Evolutionary conservation across 2,113 vertebrate genomes (phyloP), one percentile per base, ranked within the genome.

Genomic region (Emydura subglobosa): DNA sequence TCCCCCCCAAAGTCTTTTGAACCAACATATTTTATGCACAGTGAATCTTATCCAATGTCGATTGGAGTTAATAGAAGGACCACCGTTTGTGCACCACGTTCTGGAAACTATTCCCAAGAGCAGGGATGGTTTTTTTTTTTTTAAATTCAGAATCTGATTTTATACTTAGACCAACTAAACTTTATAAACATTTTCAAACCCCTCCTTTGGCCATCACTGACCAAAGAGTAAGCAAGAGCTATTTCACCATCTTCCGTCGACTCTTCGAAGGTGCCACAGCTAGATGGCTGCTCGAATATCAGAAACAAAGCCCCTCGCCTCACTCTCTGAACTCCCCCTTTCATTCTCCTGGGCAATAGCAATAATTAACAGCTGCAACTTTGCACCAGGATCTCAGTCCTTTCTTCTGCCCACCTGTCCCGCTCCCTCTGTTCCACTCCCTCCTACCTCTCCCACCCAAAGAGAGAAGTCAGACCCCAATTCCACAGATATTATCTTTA

Each of bases 51-150:
- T 90, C 53, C 53, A 68, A 78, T 91, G 57, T 47, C 92, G 55
- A 4, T 57, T 0, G 25, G 95, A 84, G 91, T 13, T 44, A 90
- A 85, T 88, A 79, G 17, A 95, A 92, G 90, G 61, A 86, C 22
- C 22, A 47, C 24, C 27, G 25, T 78, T 78, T 47, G 42, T 24
- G 72, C 12, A 53, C 10, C 0, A 0, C 49, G 83, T 87, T 95
- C 96, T 91, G 94, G 96, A 96, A 93, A 92, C 93, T 57, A 76
- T 16, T 93, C 91, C 72, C 88, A 94, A 88, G 68, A 79, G 91
- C 83, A 83, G 79, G 51, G 84, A 85, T 34, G 92, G 91, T 55
- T 39, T 51, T 12, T 50, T 50, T 50, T 50, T 90, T 92, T 90
- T 89, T 84, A 94, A 96, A 91, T 90, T 93, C 84, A 87, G 51